Conservation (phyloP, 2,888 invertebrate genomes). For the Hydriomena furcata region DNA sequence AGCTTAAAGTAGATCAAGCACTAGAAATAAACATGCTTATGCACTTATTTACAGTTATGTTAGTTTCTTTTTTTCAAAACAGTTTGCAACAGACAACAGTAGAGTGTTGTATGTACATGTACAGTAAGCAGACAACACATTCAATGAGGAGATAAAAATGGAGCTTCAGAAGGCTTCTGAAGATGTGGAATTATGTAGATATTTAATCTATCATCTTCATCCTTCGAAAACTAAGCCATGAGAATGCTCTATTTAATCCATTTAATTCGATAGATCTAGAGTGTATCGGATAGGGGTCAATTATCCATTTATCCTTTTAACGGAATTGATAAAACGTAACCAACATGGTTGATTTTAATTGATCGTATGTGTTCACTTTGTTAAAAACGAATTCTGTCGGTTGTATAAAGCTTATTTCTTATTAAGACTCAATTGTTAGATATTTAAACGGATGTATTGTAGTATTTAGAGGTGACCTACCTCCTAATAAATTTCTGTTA, state of each 20-base stretch:
- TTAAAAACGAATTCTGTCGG: slow-evolving; percentile 69
- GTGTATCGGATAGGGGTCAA: slow-evolving; percentile 79
- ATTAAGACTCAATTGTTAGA: slow-evolving; percentile 41
- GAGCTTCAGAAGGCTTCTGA: too few species aligned
- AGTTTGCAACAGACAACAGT: too few species aligned
- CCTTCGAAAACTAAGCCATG: slow-evolving; percentile 53
- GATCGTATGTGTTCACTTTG: slow-evolving; percentile 67
- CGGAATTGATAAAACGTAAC: slow-evolving; percentile 82
- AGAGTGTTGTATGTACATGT: too few species aligned
- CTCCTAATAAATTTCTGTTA: too few species aligned
- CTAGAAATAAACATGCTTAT: too few species aligned
- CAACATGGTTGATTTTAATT: slow-evolving; percentile 79
- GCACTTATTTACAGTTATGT: too few species aligned
- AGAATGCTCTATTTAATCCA: slow-evolving; percentile 66
- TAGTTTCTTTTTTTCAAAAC: too few species aligned
- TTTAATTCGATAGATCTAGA: slow-evolving; percentile 74
- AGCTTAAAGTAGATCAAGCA: too few species aligned
- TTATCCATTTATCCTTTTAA: slow-evolving; percentile 83
- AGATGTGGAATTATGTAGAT: neutral
- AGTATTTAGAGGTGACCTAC: too few species aligned
- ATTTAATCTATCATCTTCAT: slow-evolving; percentile 8
- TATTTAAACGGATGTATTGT: slow-evolving; percentile 39
- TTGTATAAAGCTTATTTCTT: slow-evolving; percentile 52
- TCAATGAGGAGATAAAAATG: too few species aligned
- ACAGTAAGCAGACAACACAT: too few species aligned